phyloP scores from a whole-genome alignment of 2,797 vertebrate genomes.

The Hyperoplus immaculatus region DNA sequence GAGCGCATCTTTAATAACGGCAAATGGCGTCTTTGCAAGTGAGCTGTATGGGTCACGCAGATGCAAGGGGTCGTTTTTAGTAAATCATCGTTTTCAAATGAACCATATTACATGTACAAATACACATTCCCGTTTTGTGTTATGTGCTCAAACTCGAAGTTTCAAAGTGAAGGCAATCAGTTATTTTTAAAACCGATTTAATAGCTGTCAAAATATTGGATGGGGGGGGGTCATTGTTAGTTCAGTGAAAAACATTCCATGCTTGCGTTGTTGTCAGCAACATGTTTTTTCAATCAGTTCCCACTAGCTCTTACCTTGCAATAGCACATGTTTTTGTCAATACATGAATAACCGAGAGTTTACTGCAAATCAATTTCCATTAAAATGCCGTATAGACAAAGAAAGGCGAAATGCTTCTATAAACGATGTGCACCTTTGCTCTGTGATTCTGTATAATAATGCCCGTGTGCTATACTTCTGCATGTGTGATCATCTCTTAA shows the following conservation, averaged over 20 bases:
- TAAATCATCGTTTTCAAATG: not conserved
- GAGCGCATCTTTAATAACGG: conserved; percentile 17
- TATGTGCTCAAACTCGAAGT: not conserved
- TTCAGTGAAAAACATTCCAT: not conserved
- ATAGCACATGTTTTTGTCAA: conserved; percentile 8
- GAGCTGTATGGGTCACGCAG: not conserved
- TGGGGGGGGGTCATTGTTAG: not conserved
- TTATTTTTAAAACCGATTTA: not conserved
- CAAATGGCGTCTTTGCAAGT: conserved; percentile 16
- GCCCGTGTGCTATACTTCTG: not conserved
- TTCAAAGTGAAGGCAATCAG: not conserved
- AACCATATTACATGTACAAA: too few species aligned
- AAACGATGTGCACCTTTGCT: not conserved
- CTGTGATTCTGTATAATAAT: not conserved
- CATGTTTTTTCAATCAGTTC: conserved; percentile 12
- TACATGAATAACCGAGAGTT: conserved; percentile 24
- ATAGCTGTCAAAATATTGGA: conserved; percentile 1
- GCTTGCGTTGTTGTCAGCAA: conserved; percentile 1
- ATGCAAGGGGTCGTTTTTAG: not conserved
- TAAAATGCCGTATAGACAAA: conserved; percentile 3
- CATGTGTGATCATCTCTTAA: not conserved
- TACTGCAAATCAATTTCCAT: conserved; percentile 46
- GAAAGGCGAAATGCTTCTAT: conserved; percentile 5
- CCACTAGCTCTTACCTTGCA: not conserved
- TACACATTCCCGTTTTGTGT: not conserved